These are phyloP conservation scores for Hippocampus barbouri DNA, from an alignment of 2,113 vertebrate species.

Conservation along the genomic window DNA sequence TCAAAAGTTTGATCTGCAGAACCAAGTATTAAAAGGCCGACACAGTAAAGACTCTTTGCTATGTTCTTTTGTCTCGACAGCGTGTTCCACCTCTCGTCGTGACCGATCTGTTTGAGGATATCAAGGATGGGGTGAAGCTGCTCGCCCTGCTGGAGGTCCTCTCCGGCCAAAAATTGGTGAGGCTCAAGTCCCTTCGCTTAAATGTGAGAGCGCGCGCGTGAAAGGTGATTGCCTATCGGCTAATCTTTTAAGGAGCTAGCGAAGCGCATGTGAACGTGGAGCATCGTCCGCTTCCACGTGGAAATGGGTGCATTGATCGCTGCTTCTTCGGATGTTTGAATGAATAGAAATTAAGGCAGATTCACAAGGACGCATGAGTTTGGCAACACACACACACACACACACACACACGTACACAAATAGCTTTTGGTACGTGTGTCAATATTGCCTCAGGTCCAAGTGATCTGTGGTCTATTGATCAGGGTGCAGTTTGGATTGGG, in stretches of 20 bases:
- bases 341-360: slow-evolving; percentile 40
- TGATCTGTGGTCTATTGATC: slow-evolving; percentile 59
- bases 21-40: no score
- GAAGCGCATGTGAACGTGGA: slow-evolving; percentile 29
- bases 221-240: neutral
- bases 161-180: slow-evolving; percentile 91
- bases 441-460: slow-evolving; percentile 55
- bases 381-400: slow-evolving; percentile 30
- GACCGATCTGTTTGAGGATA: slow-evolving; percentile 90
- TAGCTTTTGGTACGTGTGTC: slow-evolving; percentile 39
- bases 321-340: slow-evolving; percentile 57
- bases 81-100: slow-evolving; percentile 81
- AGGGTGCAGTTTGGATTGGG: slow-evolving; percentile 34
- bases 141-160: slow-evolving; percentile 88
- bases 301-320: slow-evolving; percentile 46
- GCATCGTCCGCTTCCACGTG: slow-evolving; percentile 7
- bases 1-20: no score
- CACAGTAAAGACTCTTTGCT: neutral
- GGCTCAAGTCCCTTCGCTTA: slow-evolving; percentile 25
- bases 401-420: slow-evolving; percentile 1
- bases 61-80: slow-evolving; percentile 54
- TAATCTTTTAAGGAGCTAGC: slow-evolving; percentile 16
- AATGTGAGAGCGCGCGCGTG: neutral
- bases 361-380: slow-evolving; percentile 53
- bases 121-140: slow-evolving; percentile 89